Evolutionary conservation across 1,140 invertebrate species (phyloP).

Genomic region (Cotesia typhae): DNA sequence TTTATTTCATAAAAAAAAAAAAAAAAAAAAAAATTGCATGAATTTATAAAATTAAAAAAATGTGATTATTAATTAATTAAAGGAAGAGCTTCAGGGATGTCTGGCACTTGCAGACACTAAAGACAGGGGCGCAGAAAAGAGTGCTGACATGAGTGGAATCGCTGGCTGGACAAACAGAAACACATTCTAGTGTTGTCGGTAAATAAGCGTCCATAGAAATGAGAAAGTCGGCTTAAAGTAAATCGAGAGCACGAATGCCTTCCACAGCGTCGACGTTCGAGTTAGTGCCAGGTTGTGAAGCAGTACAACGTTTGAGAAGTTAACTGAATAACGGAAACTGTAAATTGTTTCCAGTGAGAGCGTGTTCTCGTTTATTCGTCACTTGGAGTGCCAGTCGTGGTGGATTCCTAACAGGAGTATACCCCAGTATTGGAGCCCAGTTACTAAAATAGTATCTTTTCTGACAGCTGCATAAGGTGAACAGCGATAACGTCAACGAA

Average conservation of each 20-base stretch:
- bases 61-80: no score
- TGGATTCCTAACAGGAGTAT: conserved; percentile 9
- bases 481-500: no score
- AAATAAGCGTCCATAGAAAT: conserved; percentile 47
- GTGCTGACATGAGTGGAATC: background rate
- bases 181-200: conserved; percentile 18
- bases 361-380: conserved; percentile 20
- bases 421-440: background rate
- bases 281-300: conserved; percentile 36
- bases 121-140: no score
- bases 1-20: no score
- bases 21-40: no score
- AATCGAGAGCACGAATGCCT: conserved; percentile 37
- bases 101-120: no score
- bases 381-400: conserved; percentile 8
- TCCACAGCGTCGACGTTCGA: conserved; percentile 33
- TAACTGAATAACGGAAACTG: conserved; percentile 24
- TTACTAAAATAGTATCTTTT: no score
- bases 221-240: conserved; percentile 52
- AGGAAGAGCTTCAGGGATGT: no score
- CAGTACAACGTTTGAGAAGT: conserved; percentile 1
- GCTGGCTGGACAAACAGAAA: conserved; percentile 4
- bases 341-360: conserved; percentile 28
- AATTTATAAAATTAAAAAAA: no score
- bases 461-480: no score